Conservation (phyloP, 2,113 vertebrate genomes). For the Psittacus erithacus region DNA sequence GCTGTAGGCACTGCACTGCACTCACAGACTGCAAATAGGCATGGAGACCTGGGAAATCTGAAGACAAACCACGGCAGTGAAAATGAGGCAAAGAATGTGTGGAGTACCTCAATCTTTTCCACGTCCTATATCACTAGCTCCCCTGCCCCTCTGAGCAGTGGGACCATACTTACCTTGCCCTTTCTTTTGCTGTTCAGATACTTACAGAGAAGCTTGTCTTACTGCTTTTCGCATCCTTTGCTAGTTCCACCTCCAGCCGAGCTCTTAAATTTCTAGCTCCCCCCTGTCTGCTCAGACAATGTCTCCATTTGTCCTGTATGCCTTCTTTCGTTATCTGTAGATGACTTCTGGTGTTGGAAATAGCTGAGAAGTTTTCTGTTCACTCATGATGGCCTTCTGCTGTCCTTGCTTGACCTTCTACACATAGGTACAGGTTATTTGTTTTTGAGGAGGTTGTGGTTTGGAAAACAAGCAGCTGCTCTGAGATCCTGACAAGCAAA, state of each 20-base stretch:
- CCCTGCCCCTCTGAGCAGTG: background rate
- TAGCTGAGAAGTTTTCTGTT: background rate
- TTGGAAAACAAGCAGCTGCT: background rate
- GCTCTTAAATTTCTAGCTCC: background rate
- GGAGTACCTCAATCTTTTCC: background rate
- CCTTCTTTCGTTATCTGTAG: background rate
- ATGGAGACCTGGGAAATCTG: background rate
- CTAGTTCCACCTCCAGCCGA: background rate
- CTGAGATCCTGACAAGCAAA: background rate
- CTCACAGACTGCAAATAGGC: background rate
- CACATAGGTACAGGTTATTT: rapidly evolving
- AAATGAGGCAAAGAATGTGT: background rate
- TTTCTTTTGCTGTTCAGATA: background rate
- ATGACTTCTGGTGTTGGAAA: background rate
- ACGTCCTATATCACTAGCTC: background rate
- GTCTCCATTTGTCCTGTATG: background rate
- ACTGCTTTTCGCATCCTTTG: background rate
- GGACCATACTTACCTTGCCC: background rate
- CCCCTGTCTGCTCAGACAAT: background rate
- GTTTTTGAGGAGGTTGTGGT: background rate
- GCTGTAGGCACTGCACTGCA: background rate
- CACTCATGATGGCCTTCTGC: background rate
- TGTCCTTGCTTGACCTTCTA: background rate
- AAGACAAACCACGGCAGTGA: background rate
- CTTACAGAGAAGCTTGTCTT: background rate